Base-by-base conservation (phyloP, 2,888 invertebrate genomes). In the Carabus problematicus region DNA sequence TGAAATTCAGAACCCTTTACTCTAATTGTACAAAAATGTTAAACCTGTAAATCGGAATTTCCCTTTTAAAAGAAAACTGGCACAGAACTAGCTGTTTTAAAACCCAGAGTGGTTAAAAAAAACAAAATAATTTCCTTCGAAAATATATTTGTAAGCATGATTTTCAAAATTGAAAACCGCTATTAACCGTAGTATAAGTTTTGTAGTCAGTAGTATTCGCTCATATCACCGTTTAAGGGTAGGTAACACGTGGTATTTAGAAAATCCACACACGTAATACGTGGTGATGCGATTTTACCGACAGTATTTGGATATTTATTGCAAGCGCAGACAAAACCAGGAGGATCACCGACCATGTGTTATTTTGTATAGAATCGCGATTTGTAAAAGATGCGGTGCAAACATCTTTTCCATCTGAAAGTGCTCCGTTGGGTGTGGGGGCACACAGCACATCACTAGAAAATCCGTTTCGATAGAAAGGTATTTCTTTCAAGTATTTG, bases 341-440 rank as follows among this genome's bases (percentile, higher is more conserved):
- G 52, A 12, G 52, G 59, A 59, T 59, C 58, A 66, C 39, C 49
- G 16, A 59, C 9, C 52, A 66, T 39, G 45, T 64, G 64, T 55
- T 55, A 64, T 64, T 64, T 64, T 64, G 64, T 55, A 55, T 64
- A 64, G 42, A 54, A 42, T 40, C 54, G 64, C 64, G 64, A 54
- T 64, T 55, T 16, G 41, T 42, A 64, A 29, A 54, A 64, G 64
- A 54, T 64, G 64, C 55, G 43, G 40, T 62, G 62, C 52, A 62
- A 52, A 62, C 62, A 49, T 62, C 52, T 62, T 52, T 52, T 14
- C 39, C 16, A 52, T 29, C 56, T 29, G 29, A 40, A 54, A 56
- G 56, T 56, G 56, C 56, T 56, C 29, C 56, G 18, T 8, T 19
- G 54, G 12, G 54, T 18, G 29, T 9, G 16, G 49, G 11, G 52